phyloP scores from a whole-genome alignment of 2,113 vertebrate genomes.

The Ammodytes dubius region DNA sequence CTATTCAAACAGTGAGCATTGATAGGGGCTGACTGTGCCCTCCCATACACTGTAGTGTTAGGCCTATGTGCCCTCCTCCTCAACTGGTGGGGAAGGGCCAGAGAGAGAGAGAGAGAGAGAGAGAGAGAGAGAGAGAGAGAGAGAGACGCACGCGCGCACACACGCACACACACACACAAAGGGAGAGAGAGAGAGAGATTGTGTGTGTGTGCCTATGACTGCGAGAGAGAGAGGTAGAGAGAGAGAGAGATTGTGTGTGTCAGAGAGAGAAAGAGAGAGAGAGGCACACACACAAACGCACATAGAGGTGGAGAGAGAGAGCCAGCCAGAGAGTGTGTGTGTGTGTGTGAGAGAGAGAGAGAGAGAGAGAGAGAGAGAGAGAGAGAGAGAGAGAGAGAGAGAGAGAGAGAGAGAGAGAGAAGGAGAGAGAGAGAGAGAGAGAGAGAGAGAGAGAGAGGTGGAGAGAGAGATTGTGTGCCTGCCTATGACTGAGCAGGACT shows the following conservation, averaged over 20 bases:
- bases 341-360: conserved; percentile 20
- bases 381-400: not conserved
- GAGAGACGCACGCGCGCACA: not conserved
- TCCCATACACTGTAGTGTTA: not conserved
- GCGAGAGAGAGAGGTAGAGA: too few species aligned
- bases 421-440: not conserved
- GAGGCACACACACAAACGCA: too few species aligned
- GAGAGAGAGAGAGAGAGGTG: not conserved
- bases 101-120: not conserved
- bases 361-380: not conserved
- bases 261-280: too few species aligned
- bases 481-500: conserved; percentile 3
- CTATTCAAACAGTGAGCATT: not conserved
- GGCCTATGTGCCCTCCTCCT: conserved; percentile 42
- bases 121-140: not conserved
- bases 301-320: not conserved
- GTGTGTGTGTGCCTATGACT: too few species aligned
- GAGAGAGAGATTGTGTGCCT: not conserved
- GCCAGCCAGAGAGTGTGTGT: too few species aligned
- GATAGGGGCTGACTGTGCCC: too few species aligned
- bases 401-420: conserved; percentile 19
- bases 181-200: too few species aligned
- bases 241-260: too few species aligned
- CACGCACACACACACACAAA: too few species aligned
- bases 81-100: conserved; percentile 31